These are phyloP conservation scores for Hemithea aestivaria DNA, from an alignment of 2,888 invertebrate genomes.

Conservation along the genomic window DNA sequence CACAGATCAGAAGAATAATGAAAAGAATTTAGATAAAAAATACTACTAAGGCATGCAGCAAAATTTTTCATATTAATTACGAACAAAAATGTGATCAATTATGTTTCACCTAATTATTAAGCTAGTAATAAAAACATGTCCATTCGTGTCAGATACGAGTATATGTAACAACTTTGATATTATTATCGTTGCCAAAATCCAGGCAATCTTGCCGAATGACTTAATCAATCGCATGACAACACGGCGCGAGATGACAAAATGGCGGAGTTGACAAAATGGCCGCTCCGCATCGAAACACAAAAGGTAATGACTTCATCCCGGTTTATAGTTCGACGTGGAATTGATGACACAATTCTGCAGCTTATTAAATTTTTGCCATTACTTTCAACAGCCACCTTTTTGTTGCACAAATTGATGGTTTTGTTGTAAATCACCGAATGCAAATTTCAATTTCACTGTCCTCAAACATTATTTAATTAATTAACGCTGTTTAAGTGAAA, in stretches of 20 bases:
- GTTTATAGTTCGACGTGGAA: conserved; percentile 23
- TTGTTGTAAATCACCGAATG: conserved; percentile 5
- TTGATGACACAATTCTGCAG: conserved; percentile 24
- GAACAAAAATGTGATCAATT: too few relatives aligned
- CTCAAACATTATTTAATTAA: not conserved
- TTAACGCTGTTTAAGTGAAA: not conserved
- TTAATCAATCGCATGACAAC: conserved; percentile 21
- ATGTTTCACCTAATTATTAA: too few relatives aligned
- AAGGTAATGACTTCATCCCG: conserved; percentile 27
- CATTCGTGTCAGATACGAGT: too few relatives aligned
- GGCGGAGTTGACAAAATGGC: conserved; percentile 21
- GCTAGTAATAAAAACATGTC: too few relatives aligned
- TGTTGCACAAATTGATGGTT: conserved; percentile 15
- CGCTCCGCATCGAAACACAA: conserved; percentile 20
- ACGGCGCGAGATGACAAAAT: conserved; percentile 3
- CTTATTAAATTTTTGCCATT: conserved; percentile 23
- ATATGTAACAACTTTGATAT: too few relatives aligned
- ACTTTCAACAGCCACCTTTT: conserved; percentile 7
- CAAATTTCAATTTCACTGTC: not conserved
- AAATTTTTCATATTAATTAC: too few relatives aligned
- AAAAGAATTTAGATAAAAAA: too few relatives aligned
- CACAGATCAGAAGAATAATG: too few relatives aligned
- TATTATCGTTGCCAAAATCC: not conserved
- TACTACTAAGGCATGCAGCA: too few relatives aligned
- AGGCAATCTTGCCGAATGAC: conserved; percentile 11